Evolutionary conservation across 2,797 vertebrate genomes (phyloP).

Genomic region (Coreius guichenoti): DNA sequence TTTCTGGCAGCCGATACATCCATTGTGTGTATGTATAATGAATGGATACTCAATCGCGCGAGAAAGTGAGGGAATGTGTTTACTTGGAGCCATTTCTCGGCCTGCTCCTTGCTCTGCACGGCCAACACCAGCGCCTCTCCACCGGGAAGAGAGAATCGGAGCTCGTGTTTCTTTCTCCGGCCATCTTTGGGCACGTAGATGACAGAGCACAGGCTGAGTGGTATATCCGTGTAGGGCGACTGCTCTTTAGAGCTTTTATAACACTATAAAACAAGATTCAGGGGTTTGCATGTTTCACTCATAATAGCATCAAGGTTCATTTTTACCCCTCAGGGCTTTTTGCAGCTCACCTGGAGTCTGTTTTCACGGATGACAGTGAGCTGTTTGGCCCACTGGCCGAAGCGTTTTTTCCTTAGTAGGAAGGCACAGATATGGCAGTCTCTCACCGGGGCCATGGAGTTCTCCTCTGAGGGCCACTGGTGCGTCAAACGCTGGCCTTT

Average conservation of each 20-base stretch:
- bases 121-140: constrained; percentile 91
- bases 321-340: not conserved
- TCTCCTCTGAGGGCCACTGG: constrained; percentile 90
- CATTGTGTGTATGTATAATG: constrained; percentile 36
- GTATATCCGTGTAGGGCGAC: constrained; percentile 87
- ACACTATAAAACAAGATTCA: constrained; percentile 78
- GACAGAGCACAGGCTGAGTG: constrained; percentile 85
- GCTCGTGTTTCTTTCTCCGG: constrained; percentile 93
- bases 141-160: constrained; percentile 90
- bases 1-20: constrained; percentile 43
- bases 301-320: not conserved
- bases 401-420: constrained; percentile 94
- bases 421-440: constrained; percentile 96
- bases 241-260: constrained; percentile 97
- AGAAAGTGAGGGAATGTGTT: not conserved
- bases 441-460: constrained; percentile 85
- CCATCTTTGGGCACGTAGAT: constrained; percentile 95
- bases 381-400: constrained; percentile 98
- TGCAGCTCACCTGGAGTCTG: constrained; percentile 87
- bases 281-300: not conserved
- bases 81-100: constrained; percentile 97
- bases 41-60: constrained; percentile 18
- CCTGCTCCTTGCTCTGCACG: constrained; percentile 96
- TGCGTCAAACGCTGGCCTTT: constrained; percentile 85
- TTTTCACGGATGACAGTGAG: constrained; percentile 91